Evolutionary conservation across 2,888 invertebrate genomes (phyloP).

Genomic region (Patella pellucida): DNA sequence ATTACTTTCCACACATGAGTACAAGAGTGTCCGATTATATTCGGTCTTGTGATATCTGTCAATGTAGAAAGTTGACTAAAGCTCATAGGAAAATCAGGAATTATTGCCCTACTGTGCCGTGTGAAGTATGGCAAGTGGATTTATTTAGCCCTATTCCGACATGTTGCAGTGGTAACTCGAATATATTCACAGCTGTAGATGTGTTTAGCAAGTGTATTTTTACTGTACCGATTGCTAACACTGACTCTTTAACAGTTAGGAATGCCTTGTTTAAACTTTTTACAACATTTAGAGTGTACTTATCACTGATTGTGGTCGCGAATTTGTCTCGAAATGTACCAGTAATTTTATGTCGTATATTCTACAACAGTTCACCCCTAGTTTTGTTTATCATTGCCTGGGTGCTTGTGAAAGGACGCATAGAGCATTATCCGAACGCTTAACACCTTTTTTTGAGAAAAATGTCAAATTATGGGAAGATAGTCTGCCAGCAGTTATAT

Average conservation of each 20-base stretch:
- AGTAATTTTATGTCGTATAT: too few species aligned
- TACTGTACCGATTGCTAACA: constrained; percentile 22
- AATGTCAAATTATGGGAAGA: too few species aligned
- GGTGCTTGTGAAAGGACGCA: too few species aligned
- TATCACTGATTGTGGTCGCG: too few species aligned
- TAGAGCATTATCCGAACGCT: too few species aligned
- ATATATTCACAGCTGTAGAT: constrained; percentile 23
- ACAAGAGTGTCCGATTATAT: constrained; percentile 20
- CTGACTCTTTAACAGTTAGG: constrained; percentile 21
- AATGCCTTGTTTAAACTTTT: too few species aligned
- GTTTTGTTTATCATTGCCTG: too few species aligned
- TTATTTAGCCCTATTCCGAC: constrained; percentile 22
- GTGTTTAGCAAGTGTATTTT: constrained; percentile 20
- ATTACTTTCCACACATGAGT: constrained; percentile 14
- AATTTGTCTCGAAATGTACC: too few species aligned
- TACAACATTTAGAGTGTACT: too few species aligned
- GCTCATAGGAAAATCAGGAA: constrained; percentile 12
- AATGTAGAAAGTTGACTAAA: constrained; percentile 24
- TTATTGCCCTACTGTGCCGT: constrained; percentile 21
- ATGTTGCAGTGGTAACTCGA: constrained; percentile 14
- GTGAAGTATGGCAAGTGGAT: constrained; percentile 28
- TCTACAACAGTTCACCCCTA: too few species aligned
- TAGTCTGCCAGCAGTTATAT: too few species aligned
- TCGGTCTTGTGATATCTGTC: constrained; percentile 25
- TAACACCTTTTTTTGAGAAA: too few species aligned